These are phyloP conservation scores for Oasisia sp. DNA, from an alignment of 2,888 invertebrate genomes.

Conservation along the genomic window DNA sequence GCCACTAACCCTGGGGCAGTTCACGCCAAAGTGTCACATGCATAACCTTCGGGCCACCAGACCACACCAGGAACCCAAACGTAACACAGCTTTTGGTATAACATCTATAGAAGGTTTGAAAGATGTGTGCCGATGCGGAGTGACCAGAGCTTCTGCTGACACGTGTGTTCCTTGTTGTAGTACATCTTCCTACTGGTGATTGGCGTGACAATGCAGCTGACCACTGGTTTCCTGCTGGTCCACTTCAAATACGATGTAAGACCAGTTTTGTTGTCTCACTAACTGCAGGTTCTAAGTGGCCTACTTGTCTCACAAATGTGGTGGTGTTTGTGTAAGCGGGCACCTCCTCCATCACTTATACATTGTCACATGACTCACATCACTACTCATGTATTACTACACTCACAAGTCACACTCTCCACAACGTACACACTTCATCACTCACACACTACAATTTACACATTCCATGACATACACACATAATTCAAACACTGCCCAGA, in stretches of 20 bases:
- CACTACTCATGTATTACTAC: background rate
- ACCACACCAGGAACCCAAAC: no score
- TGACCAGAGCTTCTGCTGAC: no score
- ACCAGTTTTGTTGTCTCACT: background rate
- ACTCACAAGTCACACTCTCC: background rate
- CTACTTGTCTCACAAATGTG: background rate
- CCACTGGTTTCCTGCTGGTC: slow-evolving; percentile 41
- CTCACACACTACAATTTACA: background rate
- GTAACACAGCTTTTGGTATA: no score
- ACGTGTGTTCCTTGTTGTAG: slow-evolving; percentile 30
- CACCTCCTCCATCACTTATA: background rate
- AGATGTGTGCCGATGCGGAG: no score
- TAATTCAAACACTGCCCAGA: no score
- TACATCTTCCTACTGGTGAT: slow-evolving; percentile 28
- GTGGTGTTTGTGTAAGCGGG: no score
- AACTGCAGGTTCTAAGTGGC: background rate
- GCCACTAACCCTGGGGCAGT: no score
- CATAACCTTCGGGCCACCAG: no score
- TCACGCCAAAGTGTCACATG: no score
- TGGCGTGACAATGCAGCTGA: slow-evolving; percentile 38
- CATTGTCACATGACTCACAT: background rate
- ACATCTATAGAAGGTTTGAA: no score
- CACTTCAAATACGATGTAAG: slow-evolving; percentile 42
- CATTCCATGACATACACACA: background rate
- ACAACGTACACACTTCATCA: background rate